phyloP scores from a whole-genome alignment of 1,140 invertebrate species.

The Heliconius hewitsoni region DNA sequence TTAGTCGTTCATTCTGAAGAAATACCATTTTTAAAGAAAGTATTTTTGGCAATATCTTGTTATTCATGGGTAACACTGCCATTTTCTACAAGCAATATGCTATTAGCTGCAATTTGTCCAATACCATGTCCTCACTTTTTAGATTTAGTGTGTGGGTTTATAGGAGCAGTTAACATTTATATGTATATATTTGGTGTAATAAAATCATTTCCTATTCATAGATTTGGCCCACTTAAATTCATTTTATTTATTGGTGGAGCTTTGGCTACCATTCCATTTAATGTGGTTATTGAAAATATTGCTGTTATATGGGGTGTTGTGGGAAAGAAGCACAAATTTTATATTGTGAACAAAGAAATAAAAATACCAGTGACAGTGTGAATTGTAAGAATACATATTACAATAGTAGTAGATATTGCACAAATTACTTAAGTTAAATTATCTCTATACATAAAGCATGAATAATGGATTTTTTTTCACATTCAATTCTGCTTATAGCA shows the following conservation, averaged over 20 bases:
- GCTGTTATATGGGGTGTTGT: conserved; percentile 96
- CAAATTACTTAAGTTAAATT: conserved; percentile 61
- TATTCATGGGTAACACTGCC: conserved; percentile 98
- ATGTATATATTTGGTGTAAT: conserved; percentile 98
- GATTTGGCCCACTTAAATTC: conserved; percentile 91
- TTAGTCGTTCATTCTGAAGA: conserved; percentile 94
- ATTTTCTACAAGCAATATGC: conserved; percentile 93
- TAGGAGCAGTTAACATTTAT: conserved; percentile 95
- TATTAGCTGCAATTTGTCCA: conserved; percentile 91
- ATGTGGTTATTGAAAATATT: conserved; percentile 95
- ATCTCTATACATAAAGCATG: conserved; percentile 27
- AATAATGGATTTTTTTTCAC: conserved; percentile 16
- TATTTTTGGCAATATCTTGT: conserved; percentile 93
- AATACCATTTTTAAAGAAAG: conserved; percentile 91
- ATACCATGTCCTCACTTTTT: conserved; percentile 92
- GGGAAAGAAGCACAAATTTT: conserved; percentile 97
- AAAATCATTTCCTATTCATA: conserved; percentile 95
- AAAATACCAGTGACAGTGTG: conserved; percentile 83
- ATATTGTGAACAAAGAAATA: conserved; percentile 96
- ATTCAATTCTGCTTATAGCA: no score
- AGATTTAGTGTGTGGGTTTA: conserved; percentile 93
- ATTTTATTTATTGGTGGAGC: conserved; percentile 91
- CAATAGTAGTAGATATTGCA: conserved; percentile 43
- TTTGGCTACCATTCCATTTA: conserved; percentile 94
- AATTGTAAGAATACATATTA: conserved; percentile 36